Conservation (phyloP, 2,888 invertebrate genomes). For the Embidobia sp. region DNA sequence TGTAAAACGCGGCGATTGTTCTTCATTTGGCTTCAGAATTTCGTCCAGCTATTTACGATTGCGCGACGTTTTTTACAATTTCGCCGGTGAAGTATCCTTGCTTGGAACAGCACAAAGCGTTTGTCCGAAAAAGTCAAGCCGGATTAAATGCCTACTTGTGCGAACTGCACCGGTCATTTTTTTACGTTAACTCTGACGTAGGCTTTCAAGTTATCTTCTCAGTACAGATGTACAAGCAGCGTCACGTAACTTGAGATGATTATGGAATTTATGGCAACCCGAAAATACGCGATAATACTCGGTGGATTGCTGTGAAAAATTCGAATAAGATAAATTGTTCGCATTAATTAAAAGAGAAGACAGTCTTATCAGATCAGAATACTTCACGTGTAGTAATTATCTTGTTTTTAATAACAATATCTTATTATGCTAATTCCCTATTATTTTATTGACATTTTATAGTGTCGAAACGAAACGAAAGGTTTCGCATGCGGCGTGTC, state of each 20-base stretch:
- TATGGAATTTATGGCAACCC: constrained; percentile 29
- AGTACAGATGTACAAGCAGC: constrained; percentile 44
- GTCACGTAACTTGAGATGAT: constrained; percentile 52
- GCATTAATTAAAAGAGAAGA: no score
- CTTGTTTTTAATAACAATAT: no score
- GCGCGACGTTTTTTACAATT: constrained; percentile 8
- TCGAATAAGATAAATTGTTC: no score
- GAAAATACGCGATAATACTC: constrained; percentile 43
- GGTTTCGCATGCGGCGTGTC: constrained; percentile 40
- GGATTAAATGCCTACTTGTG: constrained; percentile 42
- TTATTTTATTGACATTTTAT: constrained; percentile 61
- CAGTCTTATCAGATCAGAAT: no score
- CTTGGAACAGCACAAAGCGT: background rate
- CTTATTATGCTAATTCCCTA: no score
- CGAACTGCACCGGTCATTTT: constrained; percentile 40
- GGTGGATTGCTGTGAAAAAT: no score
- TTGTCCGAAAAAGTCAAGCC: constrained; percentile 30
- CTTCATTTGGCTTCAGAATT: no score
- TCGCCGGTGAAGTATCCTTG: constrained; percentile 12
- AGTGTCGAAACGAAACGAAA: constrained; percentile 58
- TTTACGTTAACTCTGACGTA: constrained; percentile 37
- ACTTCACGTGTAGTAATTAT: no score
- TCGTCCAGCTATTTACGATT: no score
- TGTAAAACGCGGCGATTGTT: no score
- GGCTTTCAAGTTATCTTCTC: constrained; percentile 38